phyloP scores from a whole-genome alignment of 2,888 invertebrate species.

The Platynereis dumerilii region DNA sequence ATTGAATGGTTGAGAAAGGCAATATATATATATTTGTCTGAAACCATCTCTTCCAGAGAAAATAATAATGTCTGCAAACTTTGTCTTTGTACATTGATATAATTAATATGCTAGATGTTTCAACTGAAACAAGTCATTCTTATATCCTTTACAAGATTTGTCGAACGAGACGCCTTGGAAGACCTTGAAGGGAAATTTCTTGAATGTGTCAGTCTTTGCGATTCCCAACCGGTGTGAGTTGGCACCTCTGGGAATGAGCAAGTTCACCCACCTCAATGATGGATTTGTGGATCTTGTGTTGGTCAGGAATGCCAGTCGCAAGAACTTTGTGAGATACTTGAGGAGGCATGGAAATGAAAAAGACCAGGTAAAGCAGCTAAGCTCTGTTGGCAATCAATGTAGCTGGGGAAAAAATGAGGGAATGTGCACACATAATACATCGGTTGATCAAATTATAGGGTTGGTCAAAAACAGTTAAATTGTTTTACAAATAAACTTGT shows the following conservation, averaged over 20 bases:
- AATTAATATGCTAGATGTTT: no score
- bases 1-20: no score
- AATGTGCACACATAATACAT: no score
- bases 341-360: slow-evolving; percentile 55
- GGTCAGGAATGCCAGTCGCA: slow-evolving; percentile 49
- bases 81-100: no score
- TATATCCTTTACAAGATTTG: slow-evolving; percentile 12
- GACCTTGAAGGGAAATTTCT: slow-evolving; percentile 49
- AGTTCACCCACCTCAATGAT: slow-evolving; percentile 55
- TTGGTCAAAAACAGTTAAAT: neutral
- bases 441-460: neutral
- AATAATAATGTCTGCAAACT: no score
- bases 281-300: slow-evolving; percentile 56
- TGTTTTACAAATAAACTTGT: no score
- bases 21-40: no score
- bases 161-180: slow-evolving; percentile 46
- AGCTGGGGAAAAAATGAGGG: no score
- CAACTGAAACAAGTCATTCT: no score
- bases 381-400: no score
- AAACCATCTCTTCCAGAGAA: no score
- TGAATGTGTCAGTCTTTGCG: slow-evolving; percentile 50
- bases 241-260: slow-evolving; percentile 56
- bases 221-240: slow-evolving; percentile 48
- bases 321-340: slow-evolving; percentile 55
- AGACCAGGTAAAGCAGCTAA: slow-evolving; percentile 59